Evolutionary conservation across 1,140 invertebrate genomes (phyloP).

Genomic region (Polyergus mexicanus): DNA sequence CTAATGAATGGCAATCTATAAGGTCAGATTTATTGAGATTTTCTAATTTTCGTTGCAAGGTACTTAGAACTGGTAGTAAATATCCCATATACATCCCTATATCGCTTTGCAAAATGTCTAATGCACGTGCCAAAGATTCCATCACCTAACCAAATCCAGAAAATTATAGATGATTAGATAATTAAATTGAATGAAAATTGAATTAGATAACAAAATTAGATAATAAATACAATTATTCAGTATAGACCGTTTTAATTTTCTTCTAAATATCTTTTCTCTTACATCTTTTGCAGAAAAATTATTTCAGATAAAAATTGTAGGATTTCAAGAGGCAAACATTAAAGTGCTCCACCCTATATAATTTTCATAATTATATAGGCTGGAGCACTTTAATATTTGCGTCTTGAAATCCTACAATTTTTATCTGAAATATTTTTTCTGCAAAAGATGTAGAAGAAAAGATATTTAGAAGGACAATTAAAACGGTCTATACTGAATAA

Average conservation of each 20-base stretch:
- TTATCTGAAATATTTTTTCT: too few relatives aligned
- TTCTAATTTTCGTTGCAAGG: constrained; percentile 10
- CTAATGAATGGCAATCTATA: not conserved
- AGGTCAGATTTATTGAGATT: not conserved
- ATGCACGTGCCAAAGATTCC: constrained; percentile 15
- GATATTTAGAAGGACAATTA: not conserved
- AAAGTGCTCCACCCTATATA: too few relatives aligned
- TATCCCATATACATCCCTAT: constrained; percentile 1
- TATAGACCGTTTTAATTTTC: not conserved
- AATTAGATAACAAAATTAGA: not conserved
- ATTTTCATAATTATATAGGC: too few relatives aligned
- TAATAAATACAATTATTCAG: not conserved
- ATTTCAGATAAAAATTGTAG: too few relatives aligned
- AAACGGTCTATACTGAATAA: not conserved
- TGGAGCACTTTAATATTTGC: too few relatives aligned
- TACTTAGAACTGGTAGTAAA: not conserved
- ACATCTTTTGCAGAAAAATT: too few relatives aligned
- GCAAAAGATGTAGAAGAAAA: too few relatives aligned
- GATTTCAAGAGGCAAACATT: too few relatives aligned
- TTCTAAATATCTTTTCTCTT: too few relatives aligned
- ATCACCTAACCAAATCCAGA: constrained; percentile 27
- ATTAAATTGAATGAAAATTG: not conserved
- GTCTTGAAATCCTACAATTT: too few relatives aligned
- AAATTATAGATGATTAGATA: not conserved
- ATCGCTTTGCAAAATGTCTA: constrained; percentile 4